Evolutionary conservation across 2,113 vertebrate species (phyloP).

Genomic region (Lepisosteus oculatus): DNA sequence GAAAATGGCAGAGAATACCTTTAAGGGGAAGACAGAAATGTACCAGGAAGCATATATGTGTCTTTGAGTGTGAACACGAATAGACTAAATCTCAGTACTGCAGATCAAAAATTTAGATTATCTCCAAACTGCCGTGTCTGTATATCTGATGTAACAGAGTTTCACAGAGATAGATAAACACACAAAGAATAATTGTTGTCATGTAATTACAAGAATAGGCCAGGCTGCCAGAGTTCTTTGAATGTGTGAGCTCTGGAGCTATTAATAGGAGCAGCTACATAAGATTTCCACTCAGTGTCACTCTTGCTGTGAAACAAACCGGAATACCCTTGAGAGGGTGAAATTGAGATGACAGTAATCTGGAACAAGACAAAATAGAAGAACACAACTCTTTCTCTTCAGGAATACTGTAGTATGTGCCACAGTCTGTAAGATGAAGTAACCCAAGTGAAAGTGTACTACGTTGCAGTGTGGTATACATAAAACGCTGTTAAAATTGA

Average conservation of each 20-base stretch:
- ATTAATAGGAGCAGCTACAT: constrained; percentile 17
- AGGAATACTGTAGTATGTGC: too few species aligned
- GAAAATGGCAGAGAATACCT: background rate
- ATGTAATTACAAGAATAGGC: background rate
- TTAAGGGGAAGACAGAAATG: background rate
- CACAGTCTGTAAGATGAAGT: too few species aligned
- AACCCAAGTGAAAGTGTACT: too few species aligned
- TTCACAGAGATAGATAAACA: background rate
- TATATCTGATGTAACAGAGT: background rate
- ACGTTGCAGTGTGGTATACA: too few species aligned
- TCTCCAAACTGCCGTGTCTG: background rate
- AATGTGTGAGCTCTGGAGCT: background rate
- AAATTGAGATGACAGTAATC: background rate
- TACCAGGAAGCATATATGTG: background rate
- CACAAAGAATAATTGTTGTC: constrained; percentile 8
- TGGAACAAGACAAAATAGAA: constrained; percentile 1
- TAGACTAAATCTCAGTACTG: background rate
- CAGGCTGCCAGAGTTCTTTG: constrained; percentile 5
- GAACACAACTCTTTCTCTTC: background rate
- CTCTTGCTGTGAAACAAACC: constrained; percentile 10
- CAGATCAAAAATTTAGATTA: background rate
- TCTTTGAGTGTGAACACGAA: background rate
- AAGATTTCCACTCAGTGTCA: constrained; percentile 3
- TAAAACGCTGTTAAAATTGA: too few species aligned
- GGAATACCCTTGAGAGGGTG: constrained; percentile 6